These are phyloP conservation scores for Teinopalpus imperialis DNA, from an alignment of 2,888 invertebrate species.

Conservation along the genomic window DNA sequence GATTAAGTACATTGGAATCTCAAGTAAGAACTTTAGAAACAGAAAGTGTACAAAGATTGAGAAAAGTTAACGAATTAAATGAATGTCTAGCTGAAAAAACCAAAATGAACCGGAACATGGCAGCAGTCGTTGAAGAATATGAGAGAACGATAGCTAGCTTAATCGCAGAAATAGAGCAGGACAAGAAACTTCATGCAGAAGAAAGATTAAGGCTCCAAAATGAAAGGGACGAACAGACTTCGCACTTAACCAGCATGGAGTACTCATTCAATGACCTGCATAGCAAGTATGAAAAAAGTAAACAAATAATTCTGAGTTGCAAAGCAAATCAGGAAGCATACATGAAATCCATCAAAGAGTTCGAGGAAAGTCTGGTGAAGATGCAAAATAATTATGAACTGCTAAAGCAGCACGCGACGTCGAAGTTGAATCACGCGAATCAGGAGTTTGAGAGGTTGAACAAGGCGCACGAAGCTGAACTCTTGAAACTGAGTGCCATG, in stretches of 20 bases:
- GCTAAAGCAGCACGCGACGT: conserved; percentile 93
- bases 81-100: conserved; percentile 63
- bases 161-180: conserved; percentile 87
- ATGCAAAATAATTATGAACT: conserved; percentile 93
- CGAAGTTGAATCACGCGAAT: conserved; percentile 89
- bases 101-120: conserved; percentile 79
- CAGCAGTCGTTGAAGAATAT: conserved; percentile 88
- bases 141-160: conserved; percentile 89
- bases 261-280: conserved; percentile 84
- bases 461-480: conserved; percentile 88
- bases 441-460: conserved; percentile 89
- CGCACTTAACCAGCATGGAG: conserved; percentile 83
- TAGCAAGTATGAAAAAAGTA: conserved; percentile 85
- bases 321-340: conserved; percentile 85
- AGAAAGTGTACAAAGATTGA: conserved; percentile 55
- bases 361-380: conserved; percentile 85
- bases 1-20: conserved; percentile 60
- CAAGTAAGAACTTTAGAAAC: conserved; percentile 60
- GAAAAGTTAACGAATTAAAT: conserved; percentile 62
- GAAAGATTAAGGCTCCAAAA: conserved; percentile 75
- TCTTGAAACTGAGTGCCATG: conserved; percentile 92
- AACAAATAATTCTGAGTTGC: conserved; percentile 79
- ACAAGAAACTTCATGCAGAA: conserved; percentile 81
- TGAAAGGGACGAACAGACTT: conserved; percentile 83
- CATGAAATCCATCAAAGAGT: conserved; percentile 85